A percentile compares a stretch with the other conserved stretches of the same genome.
Conservation (phyloP, 2,797 vertebrate genomes). For the Steatocranus sp. region DNA sequence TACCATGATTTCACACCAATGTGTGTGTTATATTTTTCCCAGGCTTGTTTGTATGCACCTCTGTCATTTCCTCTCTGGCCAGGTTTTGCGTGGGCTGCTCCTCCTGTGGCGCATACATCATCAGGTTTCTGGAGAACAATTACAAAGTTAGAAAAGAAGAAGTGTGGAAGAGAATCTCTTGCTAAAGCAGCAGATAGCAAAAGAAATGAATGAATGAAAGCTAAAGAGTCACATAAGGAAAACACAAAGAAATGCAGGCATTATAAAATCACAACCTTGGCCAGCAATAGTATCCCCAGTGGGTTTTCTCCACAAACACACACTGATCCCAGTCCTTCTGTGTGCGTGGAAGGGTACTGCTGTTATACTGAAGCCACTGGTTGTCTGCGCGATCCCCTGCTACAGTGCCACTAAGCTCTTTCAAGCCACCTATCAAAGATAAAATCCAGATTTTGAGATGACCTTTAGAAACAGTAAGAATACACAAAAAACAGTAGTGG, state of each 20-base stretch:
- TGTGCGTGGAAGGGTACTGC: conserved; percentile 82
- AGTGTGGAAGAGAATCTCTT: not conserved
- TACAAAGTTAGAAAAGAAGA: not conserved
- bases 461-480: not conserved
- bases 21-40: not conserved
- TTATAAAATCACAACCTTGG: conserved; percentile 77
- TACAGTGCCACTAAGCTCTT: conserved; percentile 62
- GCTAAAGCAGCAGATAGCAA: not conserved
- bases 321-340: conserved; percentile 86
- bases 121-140: conserved; percentile 78
- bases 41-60: conserved; percentile 70
- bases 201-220: not conserved
- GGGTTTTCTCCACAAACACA: conserved; percentile 94
- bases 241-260: not conserved
- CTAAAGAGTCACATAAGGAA: not conserved
- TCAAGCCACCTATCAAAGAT: conserved; percentile 70
- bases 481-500: not conserved
- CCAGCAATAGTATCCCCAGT: conserved; percentile 97
- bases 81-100: conserved; percentile 89
- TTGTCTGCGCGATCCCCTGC: conserved; percentile 92
- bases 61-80: conserved; percentile 85
- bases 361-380: conserved; percentile 92
- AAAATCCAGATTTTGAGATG: not conserved
- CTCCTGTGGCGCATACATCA: conserved; percentile 85
- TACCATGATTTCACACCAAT: not conserved